phyloP scores from a whole-genome alignment of 2,113 vertebrate species.

The Mustela lutreola region DNA sequence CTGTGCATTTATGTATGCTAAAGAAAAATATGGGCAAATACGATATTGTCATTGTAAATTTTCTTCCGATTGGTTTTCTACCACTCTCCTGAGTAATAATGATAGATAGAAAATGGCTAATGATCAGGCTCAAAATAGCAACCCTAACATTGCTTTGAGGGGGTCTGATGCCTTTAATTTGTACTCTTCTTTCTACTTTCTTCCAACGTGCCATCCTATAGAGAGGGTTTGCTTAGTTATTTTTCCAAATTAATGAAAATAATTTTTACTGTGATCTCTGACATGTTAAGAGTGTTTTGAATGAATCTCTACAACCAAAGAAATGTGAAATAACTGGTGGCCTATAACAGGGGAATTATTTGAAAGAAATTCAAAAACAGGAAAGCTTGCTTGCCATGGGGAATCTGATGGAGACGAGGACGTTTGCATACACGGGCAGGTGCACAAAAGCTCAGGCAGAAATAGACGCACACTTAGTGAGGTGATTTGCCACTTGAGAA shows the following conservation, averaged over 20 bases:
- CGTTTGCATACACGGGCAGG: background rate
- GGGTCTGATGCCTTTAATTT: background rate
- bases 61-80: background rate
- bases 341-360: background rate
- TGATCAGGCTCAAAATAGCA: background rate
- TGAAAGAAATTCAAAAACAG: background rate
- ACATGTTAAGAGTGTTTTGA: slow-evolving; percentile 12
- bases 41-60: background rate
- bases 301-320: background rate
- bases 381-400: background rate
- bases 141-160: background rate
- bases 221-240: background rate
- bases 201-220: background rate
- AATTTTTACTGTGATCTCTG: background rate
- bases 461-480: background rate
- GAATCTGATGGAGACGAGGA: background rate
- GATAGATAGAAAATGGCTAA: background rate
- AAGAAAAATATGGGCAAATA: background rate
- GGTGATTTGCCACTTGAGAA: slow-evolving; percentile 39
- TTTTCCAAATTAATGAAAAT: background rate
- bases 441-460: background rate
- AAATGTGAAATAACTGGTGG: background rate
- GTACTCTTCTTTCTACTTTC: background rate
- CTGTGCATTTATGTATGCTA: background rate
- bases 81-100: background rate